Evolutionary conservation across 1,140 invertebrate species (phyloP).

Genomic region (Magallana gigas): DNA sequence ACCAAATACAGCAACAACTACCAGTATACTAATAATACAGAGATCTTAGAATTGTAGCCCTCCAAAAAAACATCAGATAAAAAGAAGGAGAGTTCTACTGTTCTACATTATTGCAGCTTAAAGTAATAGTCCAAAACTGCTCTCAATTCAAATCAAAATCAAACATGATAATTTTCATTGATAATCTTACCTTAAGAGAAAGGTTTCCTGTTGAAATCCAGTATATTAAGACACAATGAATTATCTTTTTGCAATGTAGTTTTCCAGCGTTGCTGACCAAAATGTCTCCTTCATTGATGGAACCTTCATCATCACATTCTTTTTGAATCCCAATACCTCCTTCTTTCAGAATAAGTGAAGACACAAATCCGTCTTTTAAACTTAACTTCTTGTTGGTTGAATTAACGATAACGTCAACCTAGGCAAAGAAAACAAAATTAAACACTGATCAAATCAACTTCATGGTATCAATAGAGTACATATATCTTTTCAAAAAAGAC

Average conservation of each 20-base stretch:
- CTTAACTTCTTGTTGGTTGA: constrained; percentile 51
- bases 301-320: constrained; percentile 47
- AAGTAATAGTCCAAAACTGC: too few relatives aligned
- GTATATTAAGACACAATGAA: constrained; percentile 48
- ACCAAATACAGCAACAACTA: too few relatives aligned
- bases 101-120: too few relatives aligned
- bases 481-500: too few relatives aligned
- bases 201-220: not conserved
- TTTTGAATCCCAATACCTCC: constrained; percentile 55
- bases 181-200: not conserved
- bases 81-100: too few relatives aligned
- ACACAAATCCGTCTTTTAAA: constrained; percentile 57
- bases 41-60: too few relatives aligned
- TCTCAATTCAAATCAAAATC: too few relatives aligned
- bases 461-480: too few relatives aligned
- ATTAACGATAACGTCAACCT: constrained; percentile 68
- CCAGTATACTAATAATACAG: too few relatives aligned
- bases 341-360: constrained; percentile 48
- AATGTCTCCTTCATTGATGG: constrained; percentile 62
- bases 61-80: too few relatives aligned
- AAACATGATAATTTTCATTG: not conserved
- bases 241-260: constrained; percentile 60
- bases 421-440: too few relatives aligned
- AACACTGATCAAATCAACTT: too few relatives aligned
- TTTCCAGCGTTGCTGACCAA: constrained; percentile 59